phyloP scores from a whole-genome alignment of 2,888 invertebrate species.

The Hartigia nigra region DNA sequence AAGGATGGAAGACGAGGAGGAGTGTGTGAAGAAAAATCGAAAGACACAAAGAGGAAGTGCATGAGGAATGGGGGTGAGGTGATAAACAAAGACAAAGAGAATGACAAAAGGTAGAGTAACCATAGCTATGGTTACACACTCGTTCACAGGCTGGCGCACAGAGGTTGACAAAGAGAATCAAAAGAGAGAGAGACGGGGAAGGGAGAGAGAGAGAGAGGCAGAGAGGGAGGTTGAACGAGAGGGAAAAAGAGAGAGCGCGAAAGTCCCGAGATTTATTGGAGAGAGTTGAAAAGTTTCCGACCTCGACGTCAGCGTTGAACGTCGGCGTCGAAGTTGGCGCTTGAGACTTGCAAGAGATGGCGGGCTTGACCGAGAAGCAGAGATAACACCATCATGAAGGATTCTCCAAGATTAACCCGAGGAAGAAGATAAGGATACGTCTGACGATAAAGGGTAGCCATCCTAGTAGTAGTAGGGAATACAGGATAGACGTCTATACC shows the following conservation, averaged over 20 bases:
- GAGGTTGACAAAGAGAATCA: constrained; percentile 18
- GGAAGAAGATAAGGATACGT: constrained; percentile 17
- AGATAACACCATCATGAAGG: constrained; percentile 48
- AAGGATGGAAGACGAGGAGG: constrained; percentile 24
- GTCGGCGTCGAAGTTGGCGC: constrained; percentile 29
- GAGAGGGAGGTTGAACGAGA: constrained; percentile 13
- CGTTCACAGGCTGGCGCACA: background rate
- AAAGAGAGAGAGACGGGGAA: constrained; percentile 15
- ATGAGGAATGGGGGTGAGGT: background rate
- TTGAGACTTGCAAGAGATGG: constrained; percentile 18
- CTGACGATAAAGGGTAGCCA: constrained; percentile 14
- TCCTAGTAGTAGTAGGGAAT: constrained; percentile 17
- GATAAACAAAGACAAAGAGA: constrained; percentile 18
- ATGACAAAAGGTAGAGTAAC: constrained; percentile 22
- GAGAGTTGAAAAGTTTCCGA: constrained; percentile 54
- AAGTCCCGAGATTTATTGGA: constrained; percentile 52
- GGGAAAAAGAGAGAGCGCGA: constrained; percentile 25
- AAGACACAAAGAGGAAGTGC: background rate
- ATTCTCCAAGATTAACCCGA: constrained; percentile 51
- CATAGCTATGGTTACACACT: constrained; percentile 1
- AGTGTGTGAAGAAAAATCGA: constrained; percentile 1
- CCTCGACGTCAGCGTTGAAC: constrained; percentile 9
- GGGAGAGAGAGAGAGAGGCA: constrained; percentile 22
- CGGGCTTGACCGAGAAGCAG: constrained; percentile 30
- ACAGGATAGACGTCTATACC: constrained; percentile 2